Conservation (phyloP, 2,113 vertebrate genomes). For the Oenanthe melanoleuca region DNA sequence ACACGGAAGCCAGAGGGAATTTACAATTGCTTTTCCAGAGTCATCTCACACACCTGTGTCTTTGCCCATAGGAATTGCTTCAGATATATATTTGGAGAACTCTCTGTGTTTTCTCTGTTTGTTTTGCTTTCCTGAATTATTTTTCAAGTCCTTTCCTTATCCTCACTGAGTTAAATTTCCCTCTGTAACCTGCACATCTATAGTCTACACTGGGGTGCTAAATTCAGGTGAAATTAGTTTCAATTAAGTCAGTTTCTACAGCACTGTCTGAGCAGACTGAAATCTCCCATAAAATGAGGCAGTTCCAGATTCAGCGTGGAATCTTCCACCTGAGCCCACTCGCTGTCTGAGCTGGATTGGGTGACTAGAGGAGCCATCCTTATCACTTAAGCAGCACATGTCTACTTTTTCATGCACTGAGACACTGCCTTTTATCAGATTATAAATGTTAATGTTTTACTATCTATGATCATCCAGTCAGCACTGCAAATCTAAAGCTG, state of each 20-base stretch:
- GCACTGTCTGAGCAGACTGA: not conserved
- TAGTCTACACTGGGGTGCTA: not conserved
- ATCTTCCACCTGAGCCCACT: not conserved
- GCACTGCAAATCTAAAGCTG: not conserved
- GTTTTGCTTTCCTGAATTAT: not conserved
- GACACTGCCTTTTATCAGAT: not conserved
- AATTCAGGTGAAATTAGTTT: not conserved
- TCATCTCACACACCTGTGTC: constrained; percentile 24
- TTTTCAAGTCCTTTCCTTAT: not conserved
- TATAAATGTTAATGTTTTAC: not conserved
- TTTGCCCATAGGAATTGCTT: constrained; percentile 28
- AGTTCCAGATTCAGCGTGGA: not conserved
- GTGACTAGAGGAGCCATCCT: not conserved
- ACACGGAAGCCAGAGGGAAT: constrained; percentile 24
- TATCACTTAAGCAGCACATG: not conserved
- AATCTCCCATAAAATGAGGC: not conserved
- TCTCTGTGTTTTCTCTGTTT: not conserved
- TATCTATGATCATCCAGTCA: not conserved
- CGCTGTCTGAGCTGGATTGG: rapidly evolving
- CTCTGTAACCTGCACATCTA: not conserved
- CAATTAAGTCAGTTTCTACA: not conserved
- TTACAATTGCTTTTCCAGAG: constrained; percentile 59
- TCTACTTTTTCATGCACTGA: not conserved
- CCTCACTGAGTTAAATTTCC: not conserved
- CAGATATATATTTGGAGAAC: constrained; percentile 17